phyloP scores from a whole-genome alignment of 2,113 vertebrate species.

The Python bivittatus region DNA sequence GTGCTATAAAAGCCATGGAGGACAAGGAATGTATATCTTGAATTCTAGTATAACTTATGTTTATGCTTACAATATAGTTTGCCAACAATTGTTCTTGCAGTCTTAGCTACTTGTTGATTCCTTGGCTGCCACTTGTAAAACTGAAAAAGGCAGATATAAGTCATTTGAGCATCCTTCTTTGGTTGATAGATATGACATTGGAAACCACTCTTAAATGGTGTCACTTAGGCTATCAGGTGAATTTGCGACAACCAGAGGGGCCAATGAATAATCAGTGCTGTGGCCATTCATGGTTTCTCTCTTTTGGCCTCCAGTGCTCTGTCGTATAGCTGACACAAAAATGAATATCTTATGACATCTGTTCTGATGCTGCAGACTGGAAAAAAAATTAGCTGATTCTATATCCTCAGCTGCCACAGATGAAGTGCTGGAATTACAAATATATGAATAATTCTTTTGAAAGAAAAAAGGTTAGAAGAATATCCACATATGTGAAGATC shows the following conservation, averaged over 20 bases:
- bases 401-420: background rate
- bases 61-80: constrained; percentile 12
- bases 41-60: constrained; percentile 41
- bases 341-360: background rate
- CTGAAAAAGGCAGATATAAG: background rate
- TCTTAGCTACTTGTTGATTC: background rate
- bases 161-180: background rate
- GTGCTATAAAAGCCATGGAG: constrained; percentile 29
- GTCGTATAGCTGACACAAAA: background rate
- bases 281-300: background rate
- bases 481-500: background rate
- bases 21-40: background rate
- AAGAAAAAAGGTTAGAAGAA: background rate
- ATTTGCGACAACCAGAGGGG: background rate
- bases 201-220: background rate
- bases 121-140: background rate
- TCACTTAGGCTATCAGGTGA: background rate
- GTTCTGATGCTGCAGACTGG: background rate
- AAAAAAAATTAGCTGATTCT: background rate
- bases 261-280: background rate
- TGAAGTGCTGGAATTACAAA: background rate
- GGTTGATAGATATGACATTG: background rate
- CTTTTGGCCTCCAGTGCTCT: background rate
- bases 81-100: background rate
- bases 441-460: background rate